Percentiles rank a stretch among this genome's conserved stretches.
Evolutionary conservation across 2,888 invertebrate species (phyloP).

Genomic region (Agrotis segetum): DNA sequence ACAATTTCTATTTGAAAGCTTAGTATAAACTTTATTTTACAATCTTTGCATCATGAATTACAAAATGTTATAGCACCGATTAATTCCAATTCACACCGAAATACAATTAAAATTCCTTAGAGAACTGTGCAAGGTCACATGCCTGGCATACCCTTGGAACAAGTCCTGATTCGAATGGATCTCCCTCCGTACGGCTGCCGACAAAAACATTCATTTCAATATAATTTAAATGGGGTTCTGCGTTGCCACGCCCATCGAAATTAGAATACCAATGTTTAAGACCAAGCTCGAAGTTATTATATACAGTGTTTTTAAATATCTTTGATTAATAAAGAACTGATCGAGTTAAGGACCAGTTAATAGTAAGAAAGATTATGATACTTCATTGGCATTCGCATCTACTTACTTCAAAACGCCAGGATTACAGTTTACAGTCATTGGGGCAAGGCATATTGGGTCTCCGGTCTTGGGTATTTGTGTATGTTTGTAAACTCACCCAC

Average conservation of each 20-base stretch:
- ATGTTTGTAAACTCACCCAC: no score
- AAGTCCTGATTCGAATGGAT: constrained; percentile 47
- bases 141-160: constrained; percentile 57
- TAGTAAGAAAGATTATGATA: no score
- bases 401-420: no score
- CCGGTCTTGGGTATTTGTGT: no score
- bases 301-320: neutral
- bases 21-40: neutral
- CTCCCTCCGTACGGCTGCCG: constrained; percentile 47
- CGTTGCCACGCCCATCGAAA: constrained; percentile 61
- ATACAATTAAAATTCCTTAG: constrained; percentile 65
- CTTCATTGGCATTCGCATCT: no score
- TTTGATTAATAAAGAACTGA: neutral
- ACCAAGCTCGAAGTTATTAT: constrained; percentile 19
- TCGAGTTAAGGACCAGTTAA: neutral
- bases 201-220: constrained; percentile 63
- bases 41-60: constrained; percentile 3
- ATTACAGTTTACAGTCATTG: no score
- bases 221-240: constrained; percentile 65
- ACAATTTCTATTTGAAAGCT: neutral
- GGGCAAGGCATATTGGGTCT: no score
- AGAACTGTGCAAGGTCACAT: constrained; percentile 60
- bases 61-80: constrained; percentile 24
- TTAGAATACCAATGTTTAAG: constrained; percentile 60
- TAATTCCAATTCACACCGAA: constrained; percentile 52